Evolutionary conservation across 2,888 invertebrate genomes (phyloP).

Genomic region (Heliconius ethilla): DNA sequence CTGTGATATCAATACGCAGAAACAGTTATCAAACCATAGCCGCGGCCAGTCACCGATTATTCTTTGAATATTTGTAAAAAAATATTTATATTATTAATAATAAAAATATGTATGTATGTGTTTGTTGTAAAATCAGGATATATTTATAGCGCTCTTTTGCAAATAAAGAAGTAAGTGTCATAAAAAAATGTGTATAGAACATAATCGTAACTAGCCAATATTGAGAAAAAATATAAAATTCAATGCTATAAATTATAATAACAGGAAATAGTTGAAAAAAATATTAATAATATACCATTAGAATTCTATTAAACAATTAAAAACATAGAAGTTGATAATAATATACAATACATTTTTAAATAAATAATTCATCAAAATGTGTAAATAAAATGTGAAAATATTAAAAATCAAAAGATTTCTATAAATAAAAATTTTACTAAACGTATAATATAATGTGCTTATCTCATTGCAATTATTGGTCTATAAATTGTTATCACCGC

Average conservation of each 20-base stretch:
- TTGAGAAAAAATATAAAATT: background rate
- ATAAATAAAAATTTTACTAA: background rate
- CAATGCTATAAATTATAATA: background rate
- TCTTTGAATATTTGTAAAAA: background rate
- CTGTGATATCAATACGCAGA: slow-evolving; percentile 45
- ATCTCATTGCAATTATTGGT: slow-evolving; percentile 35
- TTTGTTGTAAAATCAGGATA: background rate
- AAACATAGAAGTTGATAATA: background rate
- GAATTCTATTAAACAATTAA: too few relatives aligned
- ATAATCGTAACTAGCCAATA: background rate
- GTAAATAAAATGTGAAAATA: background rate
- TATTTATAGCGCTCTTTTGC: background rate
- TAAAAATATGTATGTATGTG: background rate
- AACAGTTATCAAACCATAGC: slow-evolving; percentile 40
- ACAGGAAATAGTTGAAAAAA: background rate
- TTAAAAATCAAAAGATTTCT: background rate
- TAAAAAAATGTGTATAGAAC: background rate
- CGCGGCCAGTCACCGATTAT: slow-evolving; percentile 10
- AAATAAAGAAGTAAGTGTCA: background rate
- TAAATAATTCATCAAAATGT: background rate
- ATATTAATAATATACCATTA: background rate
- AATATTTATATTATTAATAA: background rate
- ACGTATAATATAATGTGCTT: slow-evolving; percentile 16
- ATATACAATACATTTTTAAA: background rate
- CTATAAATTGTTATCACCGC: slow-evolving; percentile 36